Base-by-base conservation (phyloP, 2,113 vertebrate genomes). In the Hyperopisus bebe region DNA sequence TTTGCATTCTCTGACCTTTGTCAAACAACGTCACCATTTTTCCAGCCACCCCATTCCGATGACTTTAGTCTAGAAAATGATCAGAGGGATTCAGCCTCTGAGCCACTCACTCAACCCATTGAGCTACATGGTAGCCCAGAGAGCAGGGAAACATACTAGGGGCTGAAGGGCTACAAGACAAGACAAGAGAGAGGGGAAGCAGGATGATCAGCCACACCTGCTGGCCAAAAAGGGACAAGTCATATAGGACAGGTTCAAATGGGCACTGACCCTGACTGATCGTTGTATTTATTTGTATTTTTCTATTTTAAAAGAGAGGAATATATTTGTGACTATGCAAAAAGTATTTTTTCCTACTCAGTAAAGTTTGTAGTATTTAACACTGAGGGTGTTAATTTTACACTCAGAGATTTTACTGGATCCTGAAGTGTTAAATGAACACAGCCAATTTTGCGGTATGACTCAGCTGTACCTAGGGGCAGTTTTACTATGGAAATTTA, bases 401-500 rank as follows among this genome's bases (percentile, higher is more conserved):
- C 31, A 77, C 74, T 80, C 70, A 17, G 70, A 39, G 13, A 39
- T 17, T 80, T 80, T 19, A 39, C 35, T 80, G 35, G 35, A 42
- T 80, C 74, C 31, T 17, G 27, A 35, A 80, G 74, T 80, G 74
- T 80, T 39, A 80, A 80, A 39, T 35, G 17, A 42, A 80, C 74
- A 80, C 13, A 80, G 31, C 17, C 35, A 39, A 80, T 80, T 42
- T 80, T 42, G 74, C 15, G 0, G 74, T 80, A 42, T 39, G 35
- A 35, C 35, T 80, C 74, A 80, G 35, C 74, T 44, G 82, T 46
- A 11, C 82, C 44, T 44, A 84, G 39, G 44, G 82, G 44, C 42
- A 44, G 82, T 44, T 84, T 84, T 47, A 84, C 82, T 84, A 47
- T 84, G 82, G 82, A 84, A 84, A 84, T 46, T 21, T 44, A 84